These are phyloP conservation scores for Epinotia nisella DNA, from an alignment of 2,888 invertebrate species.

Conservation along the genomic window DNA sequence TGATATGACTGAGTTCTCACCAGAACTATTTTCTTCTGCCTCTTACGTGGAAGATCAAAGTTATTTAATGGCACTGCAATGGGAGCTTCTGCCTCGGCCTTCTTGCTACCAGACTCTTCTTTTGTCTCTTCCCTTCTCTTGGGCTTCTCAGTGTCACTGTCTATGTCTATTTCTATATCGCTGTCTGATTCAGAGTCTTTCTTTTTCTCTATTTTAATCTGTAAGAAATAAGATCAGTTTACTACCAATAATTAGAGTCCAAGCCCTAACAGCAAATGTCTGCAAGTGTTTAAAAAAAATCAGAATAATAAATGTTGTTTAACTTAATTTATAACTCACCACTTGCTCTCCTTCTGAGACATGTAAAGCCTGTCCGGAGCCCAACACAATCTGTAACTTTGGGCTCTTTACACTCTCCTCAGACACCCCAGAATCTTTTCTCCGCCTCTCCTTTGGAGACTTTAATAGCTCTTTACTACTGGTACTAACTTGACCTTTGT, in stretches of 20 bases:
- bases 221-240: constrained; percentile 44
- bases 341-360: constrained; percentile 86
- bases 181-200: constrained; percentile 79
- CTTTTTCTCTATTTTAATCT: constrained; percentile 82
- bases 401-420: constrained; percentile 74
- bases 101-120: constrained; percentile 39
- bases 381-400: constrained; percentile 80
- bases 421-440: constrained; percentile 70
- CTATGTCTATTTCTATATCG: constrained; percentile 86
- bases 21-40: constrained; percentile 82
- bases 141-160: constrained; percentile 75
- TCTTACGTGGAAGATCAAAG: constrained; percentile 76
- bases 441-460: constrained; percentile 66
- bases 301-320: neutral
- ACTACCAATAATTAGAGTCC: constrained; percentile 4
- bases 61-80: constrained; percentile 68
- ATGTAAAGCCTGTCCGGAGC: constrained; percentile 82
- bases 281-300: neutral
- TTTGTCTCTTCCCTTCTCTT: constrained; percentile 44
- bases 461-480: constrained; percentile 66
- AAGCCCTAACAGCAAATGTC: too few species aligned
- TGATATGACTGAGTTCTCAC: constrained; percentile 60
- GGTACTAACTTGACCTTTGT: constrained; percentile 60
- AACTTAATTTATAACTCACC: constrained; percentile 62
- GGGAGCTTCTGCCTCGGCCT: constrained; percentile 57